Evolutionary conservation across 1,140 invertebrate genomes (phyloP), one percentile per base, ranked within the genome.

Genomic region (Zophobas morio): DNA sequence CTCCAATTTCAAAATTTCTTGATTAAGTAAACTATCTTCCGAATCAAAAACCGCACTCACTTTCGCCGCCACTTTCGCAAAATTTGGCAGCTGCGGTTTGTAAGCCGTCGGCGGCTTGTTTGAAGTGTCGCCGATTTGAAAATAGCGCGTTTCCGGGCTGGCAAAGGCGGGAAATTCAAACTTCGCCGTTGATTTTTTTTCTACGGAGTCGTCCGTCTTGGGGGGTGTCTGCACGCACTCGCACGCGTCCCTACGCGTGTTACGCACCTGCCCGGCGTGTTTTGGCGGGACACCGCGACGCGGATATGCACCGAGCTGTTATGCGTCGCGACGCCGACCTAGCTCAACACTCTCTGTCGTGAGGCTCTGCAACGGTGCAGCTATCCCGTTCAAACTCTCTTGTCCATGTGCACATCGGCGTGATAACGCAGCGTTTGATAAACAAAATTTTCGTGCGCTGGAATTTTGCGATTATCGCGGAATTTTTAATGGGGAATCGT

Each of bases 301-400:
- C 75, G 78, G 80, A 81, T 78, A 79, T 79, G 80, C 80, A 79
- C 73, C 75, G 70, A 73, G 49, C 54, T 36, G 66, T 57, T 40
- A 42, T 70, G 77, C 84, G 81, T 84, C 83, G 78, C 79, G 83
- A 83, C 84, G 81, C 84, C 85, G 85, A 86, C 85, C 85, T 86
- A 84, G 79, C 84, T 79, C 83, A 86, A 86, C 84, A 85, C 82
- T 76, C 79, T 84, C 84, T 83, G 83, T 77, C 80, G 83, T 86
- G 82, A 57, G 78, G 83, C 81, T 63, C 76, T 84, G 82, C 82
- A 84, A 77, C 81, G 81, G 78, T 84, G 83, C 84, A 84, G 75
- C 78, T 78, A 82, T 76, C 76, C 51, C 83, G 49, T 81, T 81
- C 82, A 57, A 46, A 80, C 70, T 82, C 53, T 74, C 80, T 82